A percentile compares a stretch with the other conserved stretches of the same genome.
Evolutionary conservation across 2,113 vertebrate species (phyloP).

Genomic region (Lycaon pictus): DNA sequence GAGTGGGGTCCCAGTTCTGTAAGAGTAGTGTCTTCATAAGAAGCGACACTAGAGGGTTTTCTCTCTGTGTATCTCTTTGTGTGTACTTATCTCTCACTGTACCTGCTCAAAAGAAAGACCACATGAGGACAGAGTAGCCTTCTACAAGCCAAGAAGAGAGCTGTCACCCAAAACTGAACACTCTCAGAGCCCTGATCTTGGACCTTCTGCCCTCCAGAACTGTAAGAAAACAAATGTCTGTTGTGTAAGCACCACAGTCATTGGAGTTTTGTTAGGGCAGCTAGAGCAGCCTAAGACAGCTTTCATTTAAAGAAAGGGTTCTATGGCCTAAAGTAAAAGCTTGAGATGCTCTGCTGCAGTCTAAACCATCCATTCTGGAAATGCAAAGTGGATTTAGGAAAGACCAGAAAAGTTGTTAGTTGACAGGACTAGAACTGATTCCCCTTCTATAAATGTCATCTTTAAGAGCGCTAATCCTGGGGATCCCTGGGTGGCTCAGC

Average conservation of each 20-base stretch:
- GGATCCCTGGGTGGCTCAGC: no score
- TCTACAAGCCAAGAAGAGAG: neutral
- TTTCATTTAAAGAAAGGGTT: neutral
- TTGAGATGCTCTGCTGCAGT: neutral
- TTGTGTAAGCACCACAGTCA: neutral
- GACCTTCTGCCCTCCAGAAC: neutral
- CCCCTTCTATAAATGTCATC: neutral
- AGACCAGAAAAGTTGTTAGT: neutral
- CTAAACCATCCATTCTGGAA: neutral
- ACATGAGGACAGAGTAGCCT: neutral
- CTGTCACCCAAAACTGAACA: neutral
- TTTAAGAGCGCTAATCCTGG: neutral
- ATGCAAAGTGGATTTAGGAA: neutral
- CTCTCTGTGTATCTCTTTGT: neutral
- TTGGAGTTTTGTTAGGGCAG: neutral
- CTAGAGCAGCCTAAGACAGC: neutral
- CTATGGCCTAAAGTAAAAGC: neutral
- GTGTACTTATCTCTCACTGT: neutral
- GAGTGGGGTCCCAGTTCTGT: neutral
- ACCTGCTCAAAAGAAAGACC: neutral
- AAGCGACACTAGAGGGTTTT: neutral
- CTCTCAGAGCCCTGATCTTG: neutral
- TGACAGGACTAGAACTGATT: neutral
- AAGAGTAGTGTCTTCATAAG: neutral
- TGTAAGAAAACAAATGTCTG: neutral